These are phyloP conservation scores for Drosophila algonquin DNA, from an alignment of 2,888 invertebrate species.

Conservation along the genomic window DNA sequence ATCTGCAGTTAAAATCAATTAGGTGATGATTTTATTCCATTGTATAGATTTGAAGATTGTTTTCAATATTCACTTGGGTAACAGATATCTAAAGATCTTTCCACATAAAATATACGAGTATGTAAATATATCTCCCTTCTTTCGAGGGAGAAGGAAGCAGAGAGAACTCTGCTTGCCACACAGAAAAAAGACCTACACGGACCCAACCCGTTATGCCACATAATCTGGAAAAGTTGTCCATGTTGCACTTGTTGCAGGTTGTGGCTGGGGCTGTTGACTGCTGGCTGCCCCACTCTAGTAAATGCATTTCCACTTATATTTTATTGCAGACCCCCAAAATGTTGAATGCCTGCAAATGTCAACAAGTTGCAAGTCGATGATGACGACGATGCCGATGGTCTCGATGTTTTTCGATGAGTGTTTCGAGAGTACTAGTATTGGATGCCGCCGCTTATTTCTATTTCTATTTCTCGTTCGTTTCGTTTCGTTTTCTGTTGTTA, in stretches of 20 bases:
- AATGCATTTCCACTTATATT: slow-evolving; percentile 72
- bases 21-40: not conserved
- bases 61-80: too few relatives aligned
- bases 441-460: slow-evolving; percentile 63
- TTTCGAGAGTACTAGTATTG: slow-evolving; percentile 32
- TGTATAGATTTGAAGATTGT: not conserved
- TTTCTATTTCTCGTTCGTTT: slow-evolving; percentile 48
- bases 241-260: slow-evolving; percentile 71
- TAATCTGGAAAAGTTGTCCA: slow-evolving; percentile 46
- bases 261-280: slow-evolving; percentile 31
- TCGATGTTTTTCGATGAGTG: slow-evolving; percentile 32
- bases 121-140: not conserved
- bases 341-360: slow-evolving; percentile 67
- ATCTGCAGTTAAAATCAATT: not conserved
- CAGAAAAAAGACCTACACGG: slow-evolving; percentile 9
- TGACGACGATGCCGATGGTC: slow-evolving; percentile 5
- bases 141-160: not conserved
- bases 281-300: slow-evolving; percentile 58
- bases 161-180: not conserved
- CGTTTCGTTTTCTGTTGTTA: slow-evolving; percentile 22
- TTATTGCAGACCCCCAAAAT: slow-evolving; percentile 63
- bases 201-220: slow-evolving; percentile 37
- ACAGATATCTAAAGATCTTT: not conserved
- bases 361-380: slow-evolving; percentile 65
- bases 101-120: not conserved